Evolutionary conservation across 2,113 vertebrate species (phyloP).

Genomic region (Bubalus kerabau): DNA sequence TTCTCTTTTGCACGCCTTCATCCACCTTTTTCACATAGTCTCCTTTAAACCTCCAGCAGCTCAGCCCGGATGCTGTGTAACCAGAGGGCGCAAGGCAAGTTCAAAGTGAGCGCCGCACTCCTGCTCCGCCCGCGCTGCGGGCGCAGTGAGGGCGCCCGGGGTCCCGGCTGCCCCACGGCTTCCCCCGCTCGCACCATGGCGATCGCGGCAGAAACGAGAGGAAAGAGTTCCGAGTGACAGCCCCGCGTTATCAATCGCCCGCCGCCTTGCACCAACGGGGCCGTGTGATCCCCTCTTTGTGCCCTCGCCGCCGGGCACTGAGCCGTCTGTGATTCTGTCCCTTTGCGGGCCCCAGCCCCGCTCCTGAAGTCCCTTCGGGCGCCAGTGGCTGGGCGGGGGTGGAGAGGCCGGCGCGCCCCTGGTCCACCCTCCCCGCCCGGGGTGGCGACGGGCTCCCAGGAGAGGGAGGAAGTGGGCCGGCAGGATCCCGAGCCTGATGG

Average conservation of each 20-base stretch:
- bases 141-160: background rate
- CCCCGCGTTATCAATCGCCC: slow-evolving; percentile 57
- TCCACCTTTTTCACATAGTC: background rate
- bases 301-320: slow-evolving; percentile 18
- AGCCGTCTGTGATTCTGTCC: slow-evolving; percentile 59
- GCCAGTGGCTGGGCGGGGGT: background rate
- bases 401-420: background rate
- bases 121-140: background rate
- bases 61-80: background rate
- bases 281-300: slow-evolving; percentile 71
- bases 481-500: background rate
- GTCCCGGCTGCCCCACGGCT: background rate
- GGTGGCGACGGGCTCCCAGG: background rate
- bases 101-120: background rate
- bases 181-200: slow-evolving; percentile 19
- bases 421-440: background rate
- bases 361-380: background rate
- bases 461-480: background rate
- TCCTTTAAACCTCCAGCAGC: background rate
- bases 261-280: slow-evolving; percentile 52
- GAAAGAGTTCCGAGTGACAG: slow-evolving; percentile 71
- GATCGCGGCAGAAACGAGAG: slow-evolving; percentile 75
- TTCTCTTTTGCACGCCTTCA: background rate
- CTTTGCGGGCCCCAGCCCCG: slow-evolving; percentile 30
- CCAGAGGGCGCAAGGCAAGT: background rate